A percentile compares a stretch with the other conserved stretches of the same genome.
Conservation (phyloP, 2,113 vertebrate species). For the Nibea coibor region DNA sequence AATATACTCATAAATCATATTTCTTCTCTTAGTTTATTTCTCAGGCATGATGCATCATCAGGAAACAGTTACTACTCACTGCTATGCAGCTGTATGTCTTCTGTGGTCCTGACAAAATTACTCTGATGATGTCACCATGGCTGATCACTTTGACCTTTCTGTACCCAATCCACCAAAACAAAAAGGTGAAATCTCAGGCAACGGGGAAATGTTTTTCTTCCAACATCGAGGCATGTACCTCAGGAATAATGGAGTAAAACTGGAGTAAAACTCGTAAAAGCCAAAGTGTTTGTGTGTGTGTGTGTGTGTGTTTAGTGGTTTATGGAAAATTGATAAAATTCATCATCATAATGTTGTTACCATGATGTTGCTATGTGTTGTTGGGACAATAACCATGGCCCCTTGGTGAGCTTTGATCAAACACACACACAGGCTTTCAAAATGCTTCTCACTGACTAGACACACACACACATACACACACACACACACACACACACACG, state of each 20-base stretch:
- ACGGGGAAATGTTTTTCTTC: neutral
- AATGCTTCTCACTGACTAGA: neutral
- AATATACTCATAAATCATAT: too few relatives aligned
- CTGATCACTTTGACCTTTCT: neutral
- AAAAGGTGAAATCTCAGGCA: neutral
- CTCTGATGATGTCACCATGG: neutral
- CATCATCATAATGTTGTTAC: slow-evolving; percentile 20
- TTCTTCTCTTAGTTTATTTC: too few relatives aligned
- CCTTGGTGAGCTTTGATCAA: slow-evolving; percentile 54
- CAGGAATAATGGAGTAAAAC: neutral
- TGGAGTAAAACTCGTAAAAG: neutral
- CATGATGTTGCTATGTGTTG: slow-evolving; percentile 34
- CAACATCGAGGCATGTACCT: neutral
- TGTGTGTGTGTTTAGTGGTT: slow-evolving; percentile 8
- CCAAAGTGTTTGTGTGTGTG: neutral
- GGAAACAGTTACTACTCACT: neutral
- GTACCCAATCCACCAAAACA: neutral
- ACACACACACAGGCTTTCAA: slow-evolving; percentile 16
- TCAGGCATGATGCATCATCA: too few relatives aligned
- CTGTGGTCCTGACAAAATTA: neutral
- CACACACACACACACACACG: slow-evolving; percentile 23
- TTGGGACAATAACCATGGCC: neutral
- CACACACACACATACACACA: slow-evolving; percentile 5
- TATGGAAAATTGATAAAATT: slow-evolving; percentile 14
- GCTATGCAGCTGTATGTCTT: neutral